Percentiles rank a stretch among this genome's conserved stretches.
phyloP scores from a whole-genome alignment of 2,113 vertebrate species.

The Phalacrocorax pelagicus region DNA sequence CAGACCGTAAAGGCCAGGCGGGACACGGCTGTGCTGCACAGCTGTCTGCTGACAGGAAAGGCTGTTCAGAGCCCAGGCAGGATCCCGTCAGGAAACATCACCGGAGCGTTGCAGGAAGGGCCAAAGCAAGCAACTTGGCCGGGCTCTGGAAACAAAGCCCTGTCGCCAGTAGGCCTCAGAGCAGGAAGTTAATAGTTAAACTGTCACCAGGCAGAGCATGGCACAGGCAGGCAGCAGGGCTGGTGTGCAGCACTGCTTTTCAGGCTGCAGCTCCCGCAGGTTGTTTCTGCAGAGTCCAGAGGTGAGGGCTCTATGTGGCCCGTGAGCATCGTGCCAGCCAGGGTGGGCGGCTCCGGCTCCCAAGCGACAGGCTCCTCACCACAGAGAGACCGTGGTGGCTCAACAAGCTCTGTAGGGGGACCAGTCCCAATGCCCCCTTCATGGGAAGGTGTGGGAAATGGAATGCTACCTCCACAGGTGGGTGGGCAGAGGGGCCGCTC shows the following conservation, averaged over 20 bases:
- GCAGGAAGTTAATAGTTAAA: background rate
- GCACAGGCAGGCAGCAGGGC: background rate
- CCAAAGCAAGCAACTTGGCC: rapidly evolving
- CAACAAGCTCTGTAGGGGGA: background rate
- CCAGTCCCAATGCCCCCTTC: background rate
- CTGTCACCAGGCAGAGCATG: rapidly evolving
- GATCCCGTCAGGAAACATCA: background rate
- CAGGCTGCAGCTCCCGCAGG: background rate
- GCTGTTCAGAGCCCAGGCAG: background rate
- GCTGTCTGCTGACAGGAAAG: background rate
- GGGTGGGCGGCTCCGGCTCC: background rate
- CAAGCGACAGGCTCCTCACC: background rate
- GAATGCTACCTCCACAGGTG: background rate
- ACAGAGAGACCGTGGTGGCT: background rate
- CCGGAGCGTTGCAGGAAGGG: background rate
- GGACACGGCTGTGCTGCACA: rapidly evolving
- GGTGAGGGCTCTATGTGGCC: too few relatives aligned
- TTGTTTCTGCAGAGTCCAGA: background rate
- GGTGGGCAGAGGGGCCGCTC: background rate
- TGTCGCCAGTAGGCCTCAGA: background rate
- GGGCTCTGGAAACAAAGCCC: background rate
- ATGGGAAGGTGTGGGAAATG: background rate
- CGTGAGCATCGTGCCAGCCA: rapidly evolving
- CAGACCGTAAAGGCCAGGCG: rapidly evolving
- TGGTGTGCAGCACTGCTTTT: background rate